Conservation (phyloP, 2,797 vertebrate species). For the Luscinia luscinia region DNA sequence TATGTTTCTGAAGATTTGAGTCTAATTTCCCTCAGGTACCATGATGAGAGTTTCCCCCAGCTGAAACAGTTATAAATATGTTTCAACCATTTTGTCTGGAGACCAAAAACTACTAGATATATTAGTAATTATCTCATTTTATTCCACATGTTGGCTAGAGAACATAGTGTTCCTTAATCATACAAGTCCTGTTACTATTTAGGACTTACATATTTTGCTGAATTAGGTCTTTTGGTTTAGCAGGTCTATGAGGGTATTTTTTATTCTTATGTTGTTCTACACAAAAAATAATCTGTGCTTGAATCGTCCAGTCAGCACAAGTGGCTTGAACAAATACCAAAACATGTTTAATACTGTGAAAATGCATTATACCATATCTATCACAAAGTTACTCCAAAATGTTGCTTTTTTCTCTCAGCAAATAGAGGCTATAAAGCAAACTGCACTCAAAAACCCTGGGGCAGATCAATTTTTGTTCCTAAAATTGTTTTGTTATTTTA, state of each 20-base stretch:
- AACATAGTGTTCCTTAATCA: neutral
- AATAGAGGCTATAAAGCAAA: constrained; percentile 20
- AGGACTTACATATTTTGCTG: neutral
- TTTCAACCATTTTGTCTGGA: neutral
- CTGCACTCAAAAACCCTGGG: neutral
- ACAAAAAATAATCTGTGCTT: neutral
- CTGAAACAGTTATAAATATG: neutral
- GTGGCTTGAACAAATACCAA: neutral
- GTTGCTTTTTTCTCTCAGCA: constrained; percentile 8
- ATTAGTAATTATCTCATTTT: neutral
- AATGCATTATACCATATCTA: neutral
- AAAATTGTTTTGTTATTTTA: constrained; percentile 44
- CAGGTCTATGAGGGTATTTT: neutral
- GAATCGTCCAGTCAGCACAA: neutral
- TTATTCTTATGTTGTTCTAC: neutral
- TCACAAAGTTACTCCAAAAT: neutral
- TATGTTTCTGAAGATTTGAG: neutral
- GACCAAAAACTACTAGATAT: neutral
- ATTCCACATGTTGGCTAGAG: neutral
- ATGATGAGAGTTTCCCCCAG: neutral
- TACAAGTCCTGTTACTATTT: neutral
- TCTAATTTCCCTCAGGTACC: neutral
- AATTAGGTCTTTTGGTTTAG: neutral
- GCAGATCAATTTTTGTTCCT: constrained; percentile 48
- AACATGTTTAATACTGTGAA: neutral